Percentiles rank a stretch among this genome's conserved stretches.
Conservation (phyloP, 2,113 vertebrate genomes). For the Piprites chloris region DNA sequence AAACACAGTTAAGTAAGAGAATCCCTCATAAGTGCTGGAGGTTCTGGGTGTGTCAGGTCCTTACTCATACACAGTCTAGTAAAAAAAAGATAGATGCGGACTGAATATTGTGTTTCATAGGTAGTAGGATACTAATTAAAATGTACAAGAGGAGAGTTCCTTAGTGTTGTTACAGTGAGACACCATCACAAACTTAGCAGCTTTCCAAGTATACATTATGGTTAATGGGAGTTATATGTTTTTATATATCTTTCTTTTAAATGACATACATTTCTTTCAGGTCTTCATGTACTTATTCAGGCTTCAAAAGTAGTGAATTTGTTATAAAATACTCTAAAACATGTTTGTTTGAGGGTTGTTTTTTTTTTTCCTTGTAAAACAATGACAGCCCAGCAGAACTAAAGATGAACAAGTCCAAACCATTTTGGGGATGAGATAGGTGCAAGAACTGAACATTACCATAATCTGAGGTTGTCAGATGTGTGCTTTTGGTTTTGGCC, state of each 20-base stretch:
- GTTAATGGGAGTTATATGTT: not conserved
- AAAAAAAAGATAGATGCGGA: not conserved
- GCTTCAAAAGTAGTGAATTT: not conserved
- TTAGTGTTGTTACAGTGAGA: not conserved
- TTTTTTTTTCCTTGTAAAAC: not conserved
- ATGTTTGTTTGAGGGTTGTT: not conserved
- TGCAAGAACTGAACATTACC: not conserved
- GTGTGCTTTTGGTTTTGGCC: not conserved
- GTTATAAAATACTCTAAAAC: not conserved
- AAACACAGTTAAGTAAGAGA: not conserved
- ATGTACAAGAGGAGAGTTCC: not conserved
- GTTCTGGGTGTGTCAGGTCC: not conserved
- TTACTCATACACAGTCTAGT: not conserved
- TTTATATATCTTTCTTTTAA: not conserved
- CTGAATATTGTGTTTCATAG: not conserved
- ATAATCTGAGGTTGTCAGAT: not conserved
- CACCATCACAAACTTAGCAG: not conserved
- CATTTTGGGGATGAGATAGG: not conserved
- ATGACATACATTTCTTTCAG: not conserved
- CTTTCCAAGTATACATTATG: not conserved
- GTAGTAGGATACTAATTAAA: not conserved
- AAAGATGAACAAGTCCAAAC: not conserved
- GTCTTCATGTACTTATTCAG: not conserved
- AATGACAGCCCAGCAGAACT: not conserved
- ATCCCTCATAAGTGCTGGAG: not conserved